Conservation (phyloP, 2,797 vertebrate genomes). For the Arnoldichthys spilopterus region DNA sequence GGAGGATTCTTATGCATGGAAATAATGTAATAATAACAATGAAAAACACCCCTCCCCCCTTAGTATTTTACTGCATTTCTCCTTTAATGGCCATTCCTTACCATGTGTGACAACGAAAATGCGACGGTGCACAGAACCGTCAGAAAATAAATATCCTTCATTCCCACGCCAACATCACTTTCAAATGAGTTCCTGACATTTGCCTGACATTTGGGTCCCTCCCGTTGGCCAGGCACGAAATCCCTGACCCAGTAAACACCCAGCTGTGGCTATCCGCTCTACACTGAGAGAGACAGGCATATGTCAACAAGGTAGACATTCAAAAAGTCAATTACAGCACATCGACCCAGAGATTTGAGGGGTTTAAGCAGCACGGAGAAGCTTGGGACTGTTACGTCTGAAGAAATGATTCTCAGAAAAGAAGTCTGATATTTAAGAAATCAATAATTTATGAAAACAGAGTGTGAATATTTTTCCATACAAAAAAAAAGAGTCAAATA, state of each 20-base stretch:
- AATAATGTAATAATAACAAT: background rate
- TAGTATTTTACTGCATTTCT: background rate
- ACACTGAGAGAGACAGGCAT: conserved; percentile 20
- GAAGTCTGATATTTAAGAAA: conserved; percentile 2
- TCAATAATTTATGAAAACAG: conserved; percentile 11
- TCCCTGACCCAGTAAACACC: conserved; percentile 52
- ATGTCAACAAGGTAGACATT: conserved; percentile 55
- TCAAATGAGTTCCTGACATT: conserved; percentile 62
- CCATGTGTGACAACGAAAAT: conserved; percentile 24
- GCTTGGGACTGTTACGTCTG: conserved; percentile 13
- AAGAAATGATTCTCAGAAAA: background rate
- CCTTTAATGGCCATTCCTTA: background rate
- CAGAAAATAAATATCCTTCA: conserved; percentile 43
- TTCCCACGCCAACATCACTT: conserved; percentile 58
- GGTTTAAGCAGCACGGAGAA: conserved; percentile 51
- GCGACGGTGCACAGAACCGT: conserved; percentile 23
- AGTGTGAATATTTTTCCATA: background rate
- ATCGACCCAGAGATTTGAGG: conserved; percentile 47
- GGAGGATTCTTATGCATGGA: conserved; percentile 2
- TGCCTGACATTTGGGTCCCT: conserved; percentile 59
- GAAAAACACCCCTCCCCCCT: background rate
- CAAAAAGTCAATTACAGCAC: conserved; percentile 57
- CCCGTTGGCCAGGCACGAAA: conserved; percentile 48
- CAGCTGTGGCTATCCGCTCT: conserved; percentile 50
- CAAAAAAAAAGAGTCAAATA: background rate